phyloP scores from a whole-genome alignment of 2,888 invertebrate species.

The Chrysolina oricalcia region DNA sequence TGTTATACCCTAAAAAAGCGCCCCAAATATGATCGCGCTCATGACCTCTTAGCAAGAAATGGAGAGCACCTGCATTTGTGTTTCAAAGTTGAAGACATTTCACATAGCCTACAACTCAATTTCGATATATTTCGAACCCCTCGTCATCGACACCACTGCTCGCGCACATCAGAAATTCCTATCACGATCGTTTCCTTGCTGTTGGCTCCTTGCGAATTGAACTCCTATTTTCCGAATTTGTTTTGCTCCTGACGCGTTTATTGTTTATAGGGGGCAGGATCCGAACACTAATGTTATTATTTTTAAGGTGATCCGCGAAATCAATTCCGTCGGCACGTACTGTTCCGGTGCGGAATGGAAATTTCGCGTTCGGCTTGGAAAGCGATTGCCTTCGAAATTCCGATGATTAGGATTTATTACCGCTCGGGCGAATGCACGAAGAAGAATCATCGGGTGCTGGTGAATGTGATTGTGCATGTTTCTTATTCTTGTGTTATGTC shows the following conservation, averaged over 20 bases:
- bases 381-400: slow-evolving; percentile 46
- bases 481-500: background rate
- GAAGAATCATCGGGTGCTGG: slow-evolving; percentile 41
- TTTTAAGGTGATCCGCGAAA: slow-evolving; percentile 65
- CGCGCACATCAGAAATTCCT: slow-evolving; percentile 20
- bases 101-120: background rate
- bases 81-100: too few relatives aligned
- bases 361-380: slow-evolving; percentile 28
- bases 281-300: slow-evolving; percentile 69
- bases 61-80: too few relatives aligned
- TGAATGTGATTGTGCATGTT: background rate
- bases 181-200: slow-evolving; percentile 55
- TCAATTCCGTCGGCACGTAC: slow-evolving; percentile 50
- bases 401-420: slow-evolving; percentile 42
- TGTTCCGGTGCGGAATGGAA: slow-evolving; percentile 43
- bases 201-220: slow-evolving; percentile 42
- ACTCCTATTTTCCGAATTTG: slow-evolving; percentile 48
- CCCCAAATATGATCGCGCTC: too few relatives aligned
- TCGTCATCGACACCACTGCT: background rate
- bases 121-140: background rate
- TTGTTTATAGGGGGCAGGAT: slow-evolving; percentile 66
- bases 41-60: too few relatives aligned
- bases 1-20: too few relatives aligned
- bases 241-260: slow-evolving; percentile 62
- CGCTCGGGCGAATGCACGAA: slow-evolving; percentile 36